Evolutionary conservation across 2,113 vertebrate species (phyloP).

Genomic region (Chascanopsetta lugubris): DNA sequence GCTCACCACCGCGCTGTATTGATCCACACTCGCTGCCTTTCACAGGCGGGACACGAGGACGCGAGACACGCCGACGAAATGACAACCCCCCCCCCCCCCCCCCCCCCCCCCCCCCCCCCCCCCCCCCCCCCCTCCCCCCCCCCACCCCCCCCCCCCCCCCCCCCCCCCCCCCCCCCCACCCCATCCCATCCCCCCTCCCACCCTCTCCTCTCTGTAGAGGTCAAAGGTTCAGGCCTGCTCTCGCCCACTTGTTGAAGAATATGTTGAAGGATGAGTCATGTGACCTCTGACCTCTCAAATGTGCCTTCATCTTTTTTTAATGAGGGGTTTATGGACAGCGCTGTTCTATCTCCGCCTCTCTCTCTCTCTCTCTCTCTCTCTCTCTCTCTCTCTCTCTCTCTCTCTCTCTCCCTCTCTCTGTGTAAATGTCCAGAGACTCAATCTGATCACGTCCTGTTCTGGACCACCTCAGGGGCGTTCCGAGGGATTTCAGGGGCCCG

Average conservation of each 20-base stretch:
- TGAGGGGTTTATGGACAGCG: neutral
- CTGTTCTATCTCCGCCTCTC: neutral
- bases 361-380: too few species aligned
- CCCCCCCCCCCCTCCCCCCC: neutral
- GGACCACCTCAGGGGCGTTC: neutral
- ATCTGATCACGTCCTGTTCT: neutral
- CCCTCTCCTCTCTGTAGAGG: neutral
- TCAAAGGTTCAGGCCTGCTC: neutral
- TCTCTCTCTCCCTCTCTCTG: too few species aligned
- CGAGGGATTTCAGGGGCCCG: neutral
- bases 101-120: neutral
- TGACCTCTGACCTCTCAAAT: slow-evolving; percentile 1
- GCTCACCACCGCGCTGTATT: neutral
- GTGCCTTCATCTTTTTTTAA: neutral
- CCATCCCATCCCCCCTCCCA: too few species aligned
- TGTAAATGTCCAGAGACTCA: neutral
- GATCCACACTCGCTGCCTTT: neutral
- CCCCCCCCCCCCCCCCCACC: neutral
- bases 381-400: too few species aligned
- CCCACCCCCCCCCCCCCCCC: neutral
- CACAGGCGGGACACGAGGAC: neutral
- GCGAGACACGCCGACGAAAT: neutral
- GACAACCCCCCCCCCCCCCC: neutral
- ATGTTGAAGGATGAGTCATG: neutral
- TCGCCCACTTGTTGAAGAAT: neutral